These are phyloP conservation scores for Rhizoglyphus robini DNA, from an alignment of 1,140 invertebrate species.

Conservation along the genomic window DNA sequence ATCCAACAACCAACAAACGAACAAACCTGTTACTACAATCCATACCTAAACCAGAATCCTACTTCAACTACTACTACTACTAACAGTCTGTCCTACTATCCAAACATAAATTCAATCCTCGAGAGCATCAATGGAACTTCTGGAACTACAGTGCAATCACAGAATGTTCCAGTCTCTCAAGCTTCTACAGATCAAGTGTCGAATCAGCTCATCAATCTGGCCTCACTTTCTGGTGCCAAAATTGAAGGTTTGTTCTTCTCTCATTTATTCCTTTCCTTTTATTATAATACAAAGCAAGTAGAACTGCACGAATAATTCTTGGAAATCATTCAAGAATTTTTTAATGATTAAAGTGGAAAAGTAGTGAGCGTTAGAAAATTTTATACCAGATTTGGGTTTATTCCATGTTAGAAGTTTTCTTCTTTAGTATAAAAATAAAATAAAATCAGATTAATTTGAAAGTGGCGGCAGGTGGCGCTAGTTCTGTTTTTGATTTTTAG, in stretches of 20 bases:
- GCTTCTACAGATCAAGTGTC: not conserved
- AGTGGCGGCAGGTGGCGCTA: not conserved
- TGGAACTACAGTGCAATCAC: not conserved
- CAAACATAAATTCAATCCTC: not conserved
- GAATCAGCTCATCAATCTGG: not conserved
- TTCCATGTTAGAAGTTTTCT: too few relatives aligned
- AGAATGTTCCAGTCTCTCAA: too few relatives aligned
- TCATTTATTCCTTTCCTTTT: not conserved
- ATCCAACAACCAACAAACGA: not conserved
- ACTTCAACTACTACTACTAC: too few relatives aligned
- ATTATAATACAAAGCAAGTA: too few relatives aligned
- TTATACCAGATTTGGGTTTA: too few relatives aligned
- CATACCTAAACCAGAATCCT: too few relatives aligned
- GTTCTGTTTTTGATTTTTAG: not conserved
- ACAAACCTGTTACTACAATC: not conserved
- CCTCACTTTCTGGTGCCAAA: not conserved
- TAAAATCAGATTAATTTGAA: not conserved
- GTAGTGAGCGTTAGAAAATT: too few relatives aligned
- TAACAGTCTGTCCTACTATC: not conserved
- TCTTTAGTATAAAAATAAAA: not conserved
- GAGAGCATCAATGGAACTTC: not conserved
- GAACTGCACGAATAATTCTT: too few relatives aligned
- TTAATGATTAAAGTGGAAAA: too few relatives aligned
- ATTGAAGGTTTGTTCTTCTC: not conserved
- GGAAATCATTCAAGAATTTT: too few relatives aligned